These are phyloP conservation scores for Idris sp. DNA, from an alignment of 1,140 invertebrate genomes.

Conservation along the genomic window DNA sequence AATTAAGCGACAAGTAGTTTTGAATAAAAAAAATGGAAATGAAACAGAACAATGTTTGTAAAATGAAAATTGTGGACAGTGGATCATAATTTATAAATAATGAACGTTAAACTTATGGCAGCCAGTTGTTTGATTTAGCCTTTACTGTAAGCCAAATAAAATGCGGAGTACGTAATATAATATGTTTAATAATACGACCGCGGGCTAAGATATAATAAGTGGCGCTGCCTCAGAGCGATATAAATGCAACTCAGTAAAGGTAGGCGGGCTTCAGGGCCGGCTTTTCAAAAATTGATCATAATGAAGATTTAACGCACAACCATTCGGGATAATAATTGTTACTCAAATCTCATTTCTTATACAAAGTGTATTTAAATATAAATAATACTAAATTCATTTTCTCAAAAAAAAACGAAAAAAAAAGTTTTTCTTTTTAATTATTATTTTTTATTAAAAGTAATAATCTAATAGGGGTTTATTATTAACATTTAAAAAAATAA, in stretches of 20 bases:
- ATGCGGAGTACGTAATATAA: slow-evolving; percentile 49
- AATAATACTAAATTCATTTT: too few relatives aligned
- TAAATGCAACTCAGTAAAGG: slow-evolving; percentile 26
- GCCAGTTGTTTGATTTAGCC: slow-evolving; percentile 47
- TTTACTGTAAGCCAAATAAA: slow-evolving; percentile 37
- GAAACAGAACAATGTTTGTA: too few relatives aligned
- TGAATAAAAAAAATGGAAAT: too few relatives aligned
- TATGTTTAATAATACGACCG: slow-evolving; percentile 56
- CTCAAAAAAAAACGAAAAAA: neutral
- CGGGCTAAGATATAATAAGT: slow-evolving; percentile 62
- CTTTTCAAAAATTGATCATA: slow-evolving; percentile 46
- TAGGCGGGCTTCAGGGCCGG: slow-evolving; percentile 48
- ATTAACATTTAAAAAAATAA: too few relatives aligned
- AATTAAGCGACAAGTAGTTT: too few relatives aligned
- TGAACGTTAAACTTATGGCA: slow-evolving; percentile 32
- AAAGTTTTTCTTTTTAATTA: too few relatives aligned
- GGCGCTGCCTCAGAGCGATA: slow-evolving; percentile 45
- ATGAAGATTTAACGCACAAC: slow-evolving; percentile 50
- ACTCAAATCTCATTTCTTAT: slow-evolving; percentile 11
- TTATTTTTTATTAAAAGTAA: too few relatives aligned
- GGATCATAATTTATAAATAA: slow-evolving; percentile 47
- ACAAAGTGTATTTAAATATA: too few relatives aligned
- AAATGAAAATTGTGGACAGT: slow-evolving; percentile 22
- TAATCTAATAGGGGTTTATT: too few relatives aligned
- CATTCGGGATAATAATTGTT: slow-evolving; percentile 39